Evolutionary conservation across 2,113 vertebrate species (phyloP).

Genomic region (Nothocercus nigrocapillus): DNA sequence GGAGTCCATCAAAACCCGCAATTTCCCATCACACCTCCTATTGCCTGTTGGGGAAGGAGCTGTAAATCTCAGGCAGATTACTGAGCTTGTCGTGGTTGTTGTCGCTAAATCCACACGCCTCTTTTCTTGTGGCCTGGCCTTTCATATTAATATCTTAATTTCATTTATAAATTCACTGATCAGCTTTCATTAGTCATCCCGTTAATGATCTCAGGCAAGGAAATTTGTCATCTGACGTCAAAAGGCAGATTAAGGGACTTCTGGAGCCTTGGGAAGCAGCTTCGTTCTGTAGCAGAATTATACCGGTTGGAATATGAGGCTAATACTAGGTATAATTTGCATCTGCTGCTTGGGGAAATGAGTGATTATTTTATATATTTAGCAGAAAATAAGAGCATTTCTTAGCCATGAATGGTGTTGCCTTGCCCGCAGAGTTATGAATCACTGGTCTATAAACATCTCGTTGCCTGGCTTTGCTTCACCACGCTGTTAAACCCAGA

Average conservation of each 20-base stretch:
- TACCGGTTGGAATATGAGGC: not conserved
- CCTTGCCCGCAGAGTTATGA: conserved; percentile 44
- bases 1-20: conserved; percentile 13
- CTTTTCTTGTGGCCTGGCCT: conserved; percentile 1
- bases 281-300: conserved; percentile 25
- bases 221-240: conserved; percentile 59
- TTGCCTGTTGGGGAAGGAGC: not conserved
- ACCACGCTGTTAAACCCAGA: not conserved
- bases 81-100: not conserved
- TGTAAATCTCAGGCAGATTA: conserved; percentile 31
- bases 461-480: not conserved
- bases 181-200: conserved; percentile 53
- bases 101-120: conserved; percentile 29
- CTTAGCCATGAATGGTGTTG: conserved; percentile 1
- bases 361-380: conserved; percentile 65
- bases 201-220: conserved; percentile 45
- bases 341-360: conserved; percentile 24
- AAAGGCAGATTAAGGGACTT: conserved; percentile 52
- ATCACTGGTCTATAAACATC: conserved; percentile 42
- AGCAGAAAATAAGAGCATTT: conserved; percentile 58
- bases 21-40: not conserved
- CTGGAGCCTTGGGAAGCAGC: conserved; percentile 6
- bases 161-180: conserved; percentile 64
- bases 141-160: conserved; percentile 54
- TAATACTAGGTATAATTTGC: conserved; percentile 39